These are phyloP conservation scores for Pterostichus niger DNA, from an alignment of 2,888 invertebrate species.

Conservation along the genomic window DNA sequence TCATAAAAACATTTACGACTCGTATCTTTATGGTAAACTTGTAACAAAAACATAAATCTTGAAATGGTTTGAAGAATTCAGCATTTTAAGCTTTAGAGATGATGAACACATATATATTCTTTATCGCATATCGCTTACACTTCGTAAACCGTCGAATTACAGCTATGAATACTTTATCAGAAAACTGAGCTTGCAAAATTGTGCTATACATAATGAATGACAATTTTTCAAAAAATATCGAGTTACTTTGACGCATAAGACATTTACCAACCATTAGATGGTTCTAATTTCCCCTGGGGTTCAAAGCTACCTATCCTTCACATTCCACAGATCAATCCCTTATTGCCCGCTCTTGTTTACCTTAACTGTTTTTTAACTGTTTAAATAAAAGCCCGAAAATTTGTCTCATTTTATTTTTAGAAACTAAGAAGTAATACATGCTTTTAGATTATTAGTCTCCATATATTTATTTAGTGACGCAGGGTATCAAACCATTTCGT, in stretches of 20 bases:
- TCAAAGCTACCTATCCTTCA: no score
- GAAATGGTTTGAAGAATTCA: neutral
- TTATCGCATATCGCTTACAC: neutral
- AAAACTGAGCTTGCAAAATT: conserved; percentile 24
- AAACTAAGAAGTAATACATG: no score
- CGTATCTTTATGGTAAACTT: conserved; percentile 1
- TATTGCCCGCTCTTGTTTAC: no score
- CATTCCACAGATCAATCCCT: no score
- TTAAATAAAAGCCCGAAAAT: no score
- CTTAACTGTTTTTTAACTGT: no score
- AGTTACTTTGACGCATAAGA: conserved; percentile 14
- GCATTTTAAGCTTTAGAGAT: neutral
- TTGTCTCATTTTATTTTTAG: no score
- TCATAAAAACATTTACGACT: conserved; percentile 6
- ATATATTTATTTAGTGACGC: no score
- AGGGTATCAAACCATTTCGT: no score
- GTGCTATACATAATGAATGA: conserved; percentile 42
- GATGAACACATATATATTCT: conserved; percentile 3
- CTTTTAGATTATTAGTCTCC: no score
- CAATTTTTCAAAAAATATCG: conserved; percentile 46
- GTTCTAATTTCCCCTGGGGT: conserved; percentile 30
- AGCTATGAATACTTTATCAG: conserved; percentile 18
- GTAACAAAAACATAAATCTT: conserved; percentile 4
- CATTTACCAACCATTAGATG: conserved; percentile 42
- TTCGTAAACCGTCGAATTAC: neutral